Percentiles rank a stretch among this genome's conserved stretches.
phyloP scores from a whole-genome alignment of 2,888 invertebrate genomes.

The Xiphydria camelus region DNA sequence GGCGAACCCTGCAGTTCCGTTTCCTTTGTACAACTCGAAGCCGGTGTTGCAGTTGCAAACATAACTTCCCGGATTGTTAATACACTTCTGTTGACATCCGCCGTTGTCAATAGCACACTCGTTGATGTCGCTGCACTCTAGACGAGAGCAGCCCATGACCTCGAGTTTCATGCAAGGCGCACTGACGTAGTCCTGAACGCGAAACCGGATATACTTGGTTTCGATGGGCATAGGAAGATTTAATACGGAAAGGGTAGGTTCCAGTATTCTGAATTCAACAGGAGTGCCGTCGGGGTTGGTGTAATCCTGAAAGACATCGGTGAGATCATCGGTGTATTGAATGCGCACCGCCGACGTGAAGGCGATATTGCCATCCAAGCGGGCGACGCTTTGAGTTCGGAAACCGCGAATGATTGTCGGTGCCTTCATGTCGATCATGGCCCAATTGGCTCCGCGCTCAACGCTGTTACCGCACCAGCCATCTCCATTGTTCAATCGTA shows the following conservation, averaged over 20 bases:
- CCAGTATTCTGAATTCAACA: constrained; percentile 87
- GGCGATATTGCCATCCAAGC: constrained; percentile 81
- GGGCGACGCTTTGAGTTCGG: constrained; percentile 84
- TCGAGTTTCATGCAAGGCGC: constrained; percentile 89
- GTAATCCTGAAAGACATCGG: constrained; percentile 88
- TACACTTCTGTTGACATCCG: constrained; percentile 91
- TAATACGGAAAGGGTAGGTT: constrained; percentile 86
- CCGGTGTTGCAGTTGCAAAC: constrained; percentile 90
- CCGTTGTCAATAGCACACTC: constrained; percentile 86
- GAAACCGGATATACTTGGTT: constrained; percentile 84
- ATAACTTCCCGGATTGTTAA: constrained; percentile 85
- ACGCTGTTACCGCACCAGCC: constrained; percentile 90
- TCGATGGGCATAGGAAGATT: constrained; percentile 91
- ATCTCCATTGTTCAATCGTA: constrained; percentile 78
- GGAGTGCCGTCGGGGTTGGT: constrained; percentile 91
- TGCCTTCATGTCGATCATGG: constrained; percentile 82
- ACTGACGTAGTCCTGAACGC: constrained; percentile 80
- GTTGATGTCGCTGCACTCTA: constrained; percentile 87
- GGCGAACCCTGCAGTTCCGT: constrained; percentile 87
- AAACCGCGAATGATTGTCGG: constrained; percentile 89
- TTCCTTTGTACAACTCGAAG: constrained; percentile 82
- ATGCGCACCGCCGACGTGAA: constrained; percentile 89
- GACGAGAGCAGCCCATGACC: constrained; percentile 88
- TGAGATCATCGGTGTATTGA: constrained; percentile 82
- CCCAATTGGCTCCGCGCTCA: constrained; percentile 88